Conservation (phyloP, 2,113 vertebrate species). For the Piaya cayana region DNA sequence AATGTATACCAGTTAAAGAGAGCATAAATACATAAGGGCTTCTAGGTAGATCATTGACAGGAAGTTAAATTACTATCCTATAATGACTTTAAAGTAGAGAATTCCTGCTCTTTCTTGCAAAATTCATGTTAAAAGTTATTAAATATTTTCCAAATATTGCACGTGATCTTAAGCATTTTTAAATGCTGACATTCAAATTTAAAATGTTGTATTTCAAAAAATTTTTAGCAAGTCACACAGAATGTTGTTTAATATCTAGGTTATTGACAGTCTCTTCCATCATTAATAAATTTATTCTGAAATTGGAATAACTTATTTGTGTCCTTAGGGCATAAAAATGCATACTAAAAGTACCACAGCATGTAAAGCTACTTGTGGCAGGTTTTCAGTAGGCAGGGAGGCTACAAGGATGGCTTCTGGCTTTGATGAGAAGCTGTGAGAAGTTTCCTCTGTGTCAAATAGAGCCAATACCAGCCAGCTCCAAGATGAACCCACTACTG, state of each 20-base stretch:
- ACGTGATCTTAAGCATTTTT: not conserved
- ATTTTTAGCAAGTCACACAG: not conserved
- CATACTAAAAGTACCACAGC: not conserved
- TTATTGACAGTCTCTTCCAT: not conserved
- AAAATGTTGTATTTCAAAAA: not conserved
- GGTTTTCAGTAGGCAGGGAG: too few relatives aligned
- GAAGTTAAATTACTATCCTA: not conserved
- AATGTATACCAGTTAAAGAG: not conserved
- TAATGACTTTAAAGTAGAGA: not conserved
- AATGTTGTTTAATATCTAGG: not conserved
- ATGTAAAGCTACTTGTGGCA: not conserved
- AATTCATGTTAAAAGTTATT: not conserved
- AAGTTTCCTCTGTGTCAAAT: too few relatives aligned
- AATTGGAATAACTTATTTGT: not conserved
- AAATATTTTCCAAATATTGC: not conserved
- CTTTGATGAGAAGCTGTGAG: too few relatives aligned
- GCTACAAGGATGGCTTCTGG: too few relatives aligned
- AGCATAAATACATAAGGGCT: not conserved
- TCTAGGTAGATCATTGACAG: not conserved
- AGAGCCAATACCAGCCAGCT: too few relatives aligned
- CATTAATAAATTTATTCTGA: slow-evolving; percentile 1
- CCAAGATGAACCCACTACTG: too few relatives aligned
- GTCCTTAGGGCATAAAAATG: not conserved
- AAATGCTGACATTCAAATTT: not conserved
- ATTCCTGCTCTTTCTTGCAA: not conserved